A percentile compares a stretch with the other conserved stretches of the same genome.
Conservation (phyloP, 1,140 invertebrate species). For the Hyposmocoma kahamanoa region DNA sequence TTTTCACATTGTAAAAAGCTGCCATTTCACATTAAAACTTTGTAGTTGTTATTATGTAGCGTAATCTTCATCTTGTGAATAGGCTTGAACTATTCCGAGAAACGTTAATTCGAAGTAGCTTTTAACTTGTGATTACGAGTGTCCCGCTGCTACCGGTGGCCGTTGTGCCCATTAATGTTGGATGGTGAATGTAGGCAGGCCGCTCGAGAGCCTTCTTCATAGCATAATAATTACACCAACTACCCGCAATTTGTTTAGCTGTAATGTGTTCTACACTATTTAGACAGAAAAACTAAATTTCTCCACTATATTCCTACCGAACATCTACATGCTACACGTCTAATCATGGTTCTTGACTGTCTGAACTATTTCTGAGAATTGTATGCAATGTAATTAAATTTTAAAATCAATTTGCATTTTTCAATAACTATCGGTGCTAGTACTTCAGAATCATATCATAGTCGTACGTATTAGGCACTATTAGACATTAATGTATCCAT, state of each 20-base stretch:
- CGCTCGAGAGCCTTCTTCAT: slow-evolving; percentile 17
- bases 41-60: slow-evolving; percentile 7
- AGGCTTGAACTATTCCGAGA: slow-evolving; percentile 11
- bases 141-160: slow-evolving; percentile 19
- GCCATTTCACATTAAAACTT: too few relatives aligned
- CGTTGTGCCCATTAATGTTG: slow-evolving; percentile 20
- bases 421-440: neutral
- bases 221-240: slow-evolving; percentile 25
- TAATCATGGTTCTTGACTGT: neutral
- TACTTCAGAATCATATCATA: neutral
- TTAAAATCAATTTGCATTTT: slow-evolving; percentile 2
- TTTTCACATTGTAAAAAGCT: too few relatives aligned
- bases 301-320: neutral
- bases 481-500: slow-evolving; percentile 2
- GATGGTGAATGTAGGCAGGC: slow-evolving; percentile 5
- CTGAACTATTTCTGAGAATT: neutral
- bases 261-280: slow-evolving; percentile 12
- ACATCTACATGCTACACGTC: neutral
- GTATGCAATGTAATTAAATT: slow-evolving; percentile 1
- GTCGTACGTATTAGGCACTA: slow-evolving; percentile 1
- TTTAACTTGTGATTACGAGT: slow-evolving; percentile 25
- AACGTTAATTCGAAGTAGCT: slow-evolving; percentile 25
- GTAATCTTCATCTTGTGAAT: slow-evolving; percentile 8
- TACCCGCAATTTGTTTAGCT: slow-evolving; percentile 18
- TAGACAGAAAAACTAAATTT: neutral